Conservation (phyloP, 2,888 invertebrate species). For the Melipona bicolor region DNA sequence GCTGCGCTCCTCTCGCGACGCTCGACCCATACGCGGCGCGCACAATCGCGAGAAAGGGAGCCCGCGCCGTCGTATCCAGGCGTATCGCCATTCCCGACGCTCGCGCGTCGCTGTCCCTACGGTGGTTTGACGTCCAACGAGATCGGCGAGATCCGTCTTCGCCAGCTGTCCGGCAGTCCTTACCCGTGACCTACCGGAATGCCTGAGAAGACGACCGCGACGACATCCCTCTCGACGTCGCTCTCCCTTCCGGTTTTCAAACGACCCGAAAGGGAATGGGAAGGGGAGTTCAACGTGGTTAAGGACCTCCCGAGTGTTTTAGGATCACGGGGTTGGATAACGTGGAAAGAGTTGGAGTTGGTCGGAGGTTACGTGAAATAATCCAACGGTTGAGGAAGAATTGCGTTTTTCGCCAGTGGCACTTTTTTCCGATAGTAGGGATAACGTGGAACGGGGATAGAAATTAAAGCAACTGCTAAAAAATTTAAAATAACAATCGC, state of each 20-base stretch:
- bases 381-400: not conserved
- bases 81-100: constrained; percentile 45
- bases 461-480: too few relatives aligned
- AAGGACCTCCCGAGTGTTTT: not conserved
- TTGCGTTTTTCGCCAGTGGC: too few relatives aligned
- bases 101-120: constrained; percentile 35
- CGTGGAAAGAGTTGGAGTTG: not conserved
- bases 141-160: constrained; percentile 66
- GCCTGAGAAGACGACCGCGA: constrained; percentile 60
- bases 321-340: not conserved
- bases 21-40: constrained; percentile 58
- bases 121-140: constrained; percentile 63
- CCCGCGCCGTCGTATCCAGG: constrained; percentile 21
- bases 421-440: too few relatives aligned
- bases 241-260: constrained; percentile 58
- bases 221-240: constrained; percentile 48
- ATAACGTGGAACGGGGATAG: too few relatives aligned
- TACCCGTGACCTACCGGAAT: constrained; percentile 71
- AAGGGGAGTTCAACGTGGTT: not conserved
- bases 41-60: constrained; percentile 59
- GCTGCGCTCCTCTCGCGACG: constrained; percentile 21
- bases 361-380: too few relatives aligned
- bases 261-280: constrained; percentile 20
- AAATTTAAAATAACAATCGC: too few relatives aligned
- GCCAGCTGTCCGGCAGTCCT: constrained; percentile 52